Conservation (phyloP, 2,797 vertebrate species). For the Pangasius sanitwongsei region DNA sequence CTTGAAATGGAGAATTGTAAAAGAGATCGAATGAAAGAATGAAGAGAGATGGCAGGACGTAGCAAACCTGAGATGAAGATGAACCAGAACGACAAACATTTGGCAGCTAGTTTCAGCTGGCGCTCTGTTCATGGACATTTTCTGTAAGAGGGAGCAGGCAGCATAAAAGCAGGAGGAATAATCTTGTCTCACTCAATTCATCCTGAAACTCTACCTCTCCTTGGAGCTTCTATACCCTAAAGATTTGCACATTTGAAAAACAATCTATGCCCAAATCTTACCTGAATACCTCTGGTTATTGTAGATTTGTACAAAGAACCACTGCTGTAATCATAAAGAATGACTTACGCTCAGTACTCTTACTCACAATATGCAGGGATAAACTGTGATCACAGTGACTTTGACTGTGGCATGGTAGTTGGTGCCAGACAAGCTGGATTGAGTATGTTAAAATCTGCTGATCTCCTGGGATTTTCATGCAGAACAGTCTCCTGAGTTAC, state of each 20-base stretch:
- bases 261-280: background rate
- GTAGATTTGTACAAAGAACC: background rate
- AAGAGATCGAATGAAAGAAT: background rate
- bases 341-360: background rate
- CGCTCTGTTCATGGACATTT: background rate
- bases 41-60: background rate
- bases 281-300: background rate
- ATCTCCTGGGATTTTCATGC: background rate
- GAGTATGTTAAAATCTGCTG: background rate
- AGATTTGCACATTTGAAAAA: background rate
- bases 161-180: background rate
- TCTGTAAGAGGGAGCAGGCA: background rate
- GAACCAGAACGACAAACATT: background rate
- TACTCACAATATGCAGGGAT: background rate
- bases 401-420: background rate
- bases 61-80: background rate
- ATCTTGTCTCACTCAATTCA: background rate
- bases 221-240: background rate
- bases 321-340: background rate
- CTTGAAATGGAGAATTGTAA: constrained; percentile 27
- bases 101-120: too few species aligned
- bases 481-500: background rate
- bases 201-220: background rate
- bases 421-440: background rate
- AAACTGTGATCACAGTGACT: background rate